A percentile compares a stretch with the other conserved stretches of the same genome.
These are phyloP conservation scores for Acrocephalus scirpaceus DNA, from an alignment of 2,797 vertebrate species.

Conservation along the genomic window DNA sequence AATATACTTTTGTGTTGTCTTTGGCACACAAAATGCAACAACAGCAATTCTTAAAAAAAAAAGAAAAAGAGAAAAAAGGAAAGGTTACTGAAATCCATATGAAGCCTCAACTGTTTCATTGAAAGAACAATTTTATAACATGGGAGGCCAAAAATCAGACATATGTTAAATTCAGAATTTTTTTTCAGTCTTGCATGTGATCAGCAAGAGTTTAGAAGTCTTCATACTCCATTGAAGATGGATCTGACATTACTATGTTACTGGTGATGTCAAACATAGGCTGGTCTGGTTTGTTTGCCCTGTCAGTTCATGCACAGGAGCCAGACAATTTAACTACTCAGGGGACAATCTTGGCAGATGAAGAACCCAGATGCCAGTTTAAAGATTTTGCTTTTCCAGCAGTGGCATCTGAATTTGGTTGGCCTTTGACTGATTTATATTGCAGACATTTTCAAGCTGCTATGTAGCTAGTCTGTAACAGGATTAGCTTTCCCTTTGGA, in stretches of 20 bases:
- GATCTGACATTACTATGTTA: neutral
- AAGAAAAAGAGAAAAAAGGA: neutral
- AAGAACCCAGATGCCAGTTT: slow-evolving; percentile 24
- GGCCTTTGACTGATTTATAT: neutral
- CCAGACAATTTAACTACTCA: neutral
- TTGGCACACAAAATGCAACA: neutral
- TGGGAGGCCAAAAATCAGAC: neutral
- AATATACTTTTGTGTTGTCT: neutral
- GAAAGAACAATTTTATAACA: neutral
- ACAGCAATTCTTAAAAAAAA: neutral
- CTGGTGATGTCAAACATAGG: slow-evolving; percentile 8
- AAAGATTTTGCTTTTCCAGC: neutral
- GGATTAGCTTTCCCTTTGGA: neutral
- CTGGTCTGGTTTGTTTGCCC: neutral
- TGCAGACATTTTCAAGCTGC: neutral
- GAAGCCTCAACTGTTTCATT: neutral
- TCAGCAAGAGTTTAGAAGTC: neutral
- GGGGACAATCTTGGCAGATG: slow-evolving; percentile 26
- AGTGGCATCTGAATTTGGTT: neutral
- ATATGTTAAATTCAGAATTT: neutral
- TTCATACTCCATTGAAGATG: neutral
- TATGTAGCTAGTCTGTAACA: neutral
- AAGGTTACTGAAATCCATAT: neutral
- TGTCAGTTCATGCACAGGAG: neutral
- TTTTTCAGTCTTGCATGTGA: neutral